Evolutionary conservation across 2,888 invertebrate genomes (phyloP).

Genomic region (Baronia brevicornis): DNA sequence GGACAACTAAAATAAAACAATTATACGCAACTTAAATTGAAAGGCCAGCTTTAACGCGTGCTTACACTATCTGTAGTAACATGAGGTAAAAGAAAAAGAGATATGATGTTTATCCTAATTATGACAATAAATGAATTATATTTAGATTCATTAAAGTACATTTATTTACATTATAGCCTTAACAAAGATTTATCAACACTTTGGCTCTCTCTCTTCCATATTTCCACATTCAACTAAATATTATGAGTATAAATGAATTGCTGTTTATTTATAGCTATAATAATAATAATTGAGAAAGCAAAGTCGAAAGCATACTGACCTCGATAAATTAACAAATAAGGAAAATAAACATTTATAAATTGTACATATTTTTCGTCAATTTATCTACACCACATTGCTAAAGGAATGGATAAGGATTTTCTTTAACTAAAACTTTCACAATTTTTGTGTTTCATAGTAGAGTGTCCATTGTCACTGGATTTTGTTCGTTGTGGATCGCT

Average conservation of each 20-base stretch:
- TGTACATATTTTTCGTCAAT: constrained; percentile 49
- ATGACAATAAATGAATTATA: constrained; percentile 57
- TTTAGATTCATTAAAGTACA: constrained; percentile 46
- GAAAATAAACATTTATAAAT: constrained; percentile 31
- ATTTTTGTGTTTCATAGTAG: constrained; percentile 24
- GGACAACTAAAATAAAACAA: constrained; percentile 38
- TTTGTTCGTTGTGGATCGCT: constrained; percentile 65
- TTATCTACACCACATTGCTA: constrained; percentile 51
- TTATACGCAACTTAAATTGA: constrained; percentile 7
- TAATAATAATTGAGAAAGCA: constrained; percentile 34
- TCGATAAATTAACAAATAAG: constrained; percentile 24
- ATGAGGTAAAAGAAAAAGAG: constrained; percentile 60
- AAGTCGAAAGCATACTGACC: constrained; percentile 41
- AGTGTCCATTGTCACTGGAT: constrained; percentile 61
- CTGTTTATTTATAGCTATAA: constrained; percentile 18
- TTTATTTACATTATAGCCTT: constrained; percentile 55
- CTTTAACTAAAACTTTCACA: constrained; percentile 50
- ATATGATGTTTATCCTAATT: constrained; percentile 38
- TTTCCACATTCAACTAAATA: constrained; percentile 38
- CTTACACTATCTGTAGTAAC: constrained; percentile 24
- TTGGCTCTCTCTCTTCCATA: constrained; percentile 59
- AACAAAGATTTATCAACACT: constrained; percentile 50
- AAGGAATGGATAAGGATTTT: constrained; percentile 37
- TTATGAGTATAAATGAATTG: constrained; percentile 59
- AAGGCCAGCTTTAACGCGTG: constrained; percentile 19